These are phyloP conservation scores for Zele albiditarsus DNA, from an alignment of 2,888 invertebrate species.

Conservation along the genomic window DNA sequence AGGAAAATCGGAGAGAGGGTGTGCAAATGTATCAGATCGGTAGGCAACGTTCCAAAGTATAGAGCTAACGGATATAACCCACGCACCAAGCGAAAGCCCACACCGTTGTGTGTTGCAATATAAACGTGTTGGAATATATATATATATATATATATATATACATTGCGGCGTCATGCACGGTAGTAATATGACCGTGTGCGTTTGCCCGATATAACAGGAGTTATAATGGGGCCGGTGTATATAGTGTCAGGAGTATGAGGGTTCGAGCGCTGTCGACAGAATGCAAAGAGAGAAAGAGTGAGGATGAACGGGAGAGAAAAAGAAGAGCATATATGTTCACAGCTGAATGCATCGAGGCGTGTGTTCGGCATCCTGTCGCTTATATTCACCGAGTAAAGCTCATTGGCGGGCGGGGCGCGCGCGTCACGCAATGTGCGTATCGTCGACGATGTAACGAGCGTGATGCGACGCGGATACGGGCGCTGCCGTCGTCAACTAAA, in stretches of 20 bases:
- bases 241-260: neutral
- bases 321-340: constrained; percentile 54
- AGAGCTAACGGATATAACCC: neutral
- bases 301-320: constrained; percentile 19
- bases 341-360: constrained; percentile 59
- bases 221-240: constrained; percentile 26
- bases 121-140: constrained; percentile 31
- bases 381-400: constrained; percentile 41
- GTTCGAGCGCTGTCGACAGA: neutral
- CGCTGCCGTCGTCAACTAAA: constrained; percentile 50
- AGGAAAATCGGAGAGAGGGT: neutral
- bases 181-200: constrained; percentile 25
- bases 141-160: no score
- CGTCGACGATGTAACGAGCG: constrained; percentile 57
- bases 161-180: constrained; percentile 14
- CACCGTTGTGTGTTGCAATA: constrained; percentile 3
- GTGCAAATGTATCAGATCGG: constrained; percentile 30
- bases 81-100: constrained; percentile 31
- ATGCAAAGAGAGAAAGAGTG: constrained; percentile 37
- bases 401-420: constrained; percentile 27
- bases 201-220: constrained; percentile 35
- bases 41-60: constrained; percentile 23
- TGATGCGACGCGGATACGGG: constrained; percentile 49
- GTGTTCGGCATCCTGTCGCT: constrained; percentile 63
- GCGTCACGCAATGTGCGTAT: constrained; percentile 62